Percentiles rank a stretch among this genome's conserved stretches.
These are phyloP conservation scores for Lycaon pictus DNA, from an alignment of 2,113 vertebrate genomes.

Conservation along the genomic window DNA sequence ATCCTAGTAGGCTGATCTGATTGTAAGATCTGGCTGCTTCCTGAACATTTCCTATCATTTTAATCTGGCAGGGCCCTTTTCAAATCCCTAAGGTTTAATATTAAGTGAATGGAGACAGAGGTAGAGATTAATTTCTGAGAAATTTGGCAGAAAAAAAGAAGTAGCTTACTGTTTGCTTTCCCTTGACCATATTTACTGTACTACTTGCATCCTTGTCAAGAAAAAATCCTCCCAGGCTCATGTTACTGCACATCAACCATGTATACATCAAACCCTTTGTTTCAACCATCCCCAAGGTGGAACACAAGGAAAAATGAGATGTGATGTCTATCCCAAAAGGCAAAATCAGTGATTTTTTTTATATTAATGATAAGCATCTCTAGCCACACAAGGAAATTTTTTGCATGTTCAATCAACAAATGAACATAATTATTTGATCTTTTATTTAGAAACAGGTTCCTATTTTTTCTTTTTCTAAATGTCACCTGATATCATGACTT, in stretches of 20 bases:
- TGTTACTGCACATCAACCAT: background rate
- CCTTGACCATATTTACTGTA: background rate
- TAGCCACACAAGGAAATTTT: background rate
- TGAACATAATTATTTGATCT: background rate
- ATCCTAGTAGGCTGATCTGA: background rate
- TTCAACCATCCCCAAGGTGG: background rate
- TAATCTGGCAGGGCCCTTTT: background rate
- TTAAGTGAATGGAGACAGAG: background rate
- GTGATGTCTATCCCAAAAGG: background rate
- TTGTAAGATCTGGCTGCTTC: background rate
- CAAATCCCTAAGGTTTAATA: background rate
- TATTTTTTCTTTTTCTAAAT: slow-evolving; percentile 25
- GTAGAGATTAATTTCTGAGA: slow-evolving; percentile 4
- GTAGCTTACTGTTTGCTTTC: background rate
- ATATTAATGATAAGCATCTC: background rate
- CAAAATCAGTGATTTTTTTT: background rate
- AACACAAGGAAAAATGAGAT: background rate
- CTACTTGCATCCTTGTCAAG: background rate
- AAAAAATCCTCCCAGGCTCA: background rate
- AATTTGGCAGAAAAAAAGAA: background rate
- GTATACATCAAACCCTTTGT: background rate
- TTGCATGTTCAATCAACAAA: background rate
- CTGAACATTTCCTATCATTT: background rate
- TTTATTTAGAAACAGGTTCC: background rate
- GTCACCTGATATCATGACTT: slow-evolving; percentile 67